Evolutionary conservation across 2,888 invertebrate species (phyloP), one percentile per base, ranked within the genome.

Genomic region (Leptogaster cylindrica): DNA sequence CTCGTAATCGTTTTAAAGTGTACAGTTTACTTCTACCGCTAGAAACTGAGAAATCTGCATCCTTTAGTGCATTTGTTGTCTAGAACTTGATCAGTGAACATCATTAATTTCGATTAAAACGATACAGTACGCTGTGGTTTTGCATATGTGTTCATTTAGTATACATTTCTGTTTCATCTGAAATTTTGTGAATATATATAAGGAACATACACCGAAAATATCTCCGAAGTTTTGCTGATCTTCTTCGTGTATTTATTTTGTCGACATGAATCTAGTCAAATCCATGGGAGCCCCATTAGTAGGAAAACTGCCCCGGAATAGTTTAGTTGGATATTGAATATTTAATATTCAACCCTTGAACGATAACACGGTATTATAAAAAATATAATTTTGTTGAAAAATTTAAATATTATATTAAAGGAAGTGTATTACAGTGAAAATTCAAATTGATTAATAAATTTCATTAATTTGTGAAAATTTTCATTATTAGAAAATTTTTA

Each of bases 1-100:
- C 36, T 33, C 23, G 39, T 12, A 14, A 51, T 28, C 41, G 33
- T 66, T 23, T 36, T 31, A 23, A 12, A 50, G 36, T 36, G 50
- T 33, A 28, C 44, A 61, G 23, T 50, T 12, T 36, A 31, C 36
- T 66, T 67, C 20, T 27, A 27, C 14, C 66, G 63, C 64, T 69
- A 67, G 46, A 46, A 44, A 18, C 65, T 65, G 25, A 58, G 25
- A 58, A 77, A 77, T 79, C 79, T 80, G 80, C 81, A 81, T 80
- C 79, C 79, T 78, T 79, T 79, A 79, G 80, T 81, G 80, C 80
- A 81, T 80, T 80, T 76, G 77, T 77, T 76, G 76, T 78, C 79
- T 77, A 77, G 80, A 78, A 76, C 76, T 77, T 78, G 78, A 79
- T 73, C 77, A 76, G 80, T 76, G 72, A 76, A 77, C 78, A 79